Conservation (phyloP, 37 sponge, comb jelly and placozoan species). For the Halichondria panicea region DNA sequence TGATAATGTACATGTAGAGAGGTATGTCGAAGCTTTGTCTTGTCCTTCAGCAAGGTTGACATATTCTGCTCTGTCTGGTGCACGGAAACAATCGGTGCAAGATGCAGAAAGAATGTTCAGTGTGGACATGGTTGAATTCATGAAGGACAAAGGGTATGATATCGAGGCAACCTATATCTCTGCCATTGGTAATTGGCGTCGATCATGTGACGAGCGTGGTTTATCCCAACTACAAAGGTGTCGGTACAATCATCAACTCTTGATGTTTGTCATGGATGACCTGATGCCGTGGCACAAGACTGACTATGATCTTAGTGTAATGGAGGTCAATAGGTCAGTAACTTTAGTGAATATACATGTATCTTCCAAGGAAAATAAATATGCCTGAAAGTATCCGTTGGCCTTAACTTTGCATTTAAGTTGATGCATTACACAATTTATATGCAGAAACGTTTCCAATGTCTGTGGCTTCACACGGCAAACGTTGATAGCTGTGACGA, state of each 20-base stretch:
- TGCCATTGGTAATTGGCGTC: slow-evolving; percentile 22
- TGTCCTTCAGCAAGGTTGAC: slow-evolving; percentile 19
- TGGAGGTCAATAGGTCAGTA: slow-evolving; percentile 29
- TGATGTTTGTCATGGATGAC: slow-evolving; percentile 19
- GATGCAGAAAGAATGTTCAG: slow-evolving; percentile 36
- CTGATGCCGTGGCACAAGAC: slow-evolving; percentile 42
- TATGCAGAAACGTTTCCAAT: slow-evolving; percentile 5
- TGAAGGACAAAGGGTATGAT: slow-evolving; percentile 19
- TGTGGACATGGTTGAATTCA: slow-evolving; percentile 17
- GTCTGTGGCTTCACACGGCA: slow-evolving; percentile 31
- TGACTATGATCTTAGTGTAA: slow-evolving; percentile 5
- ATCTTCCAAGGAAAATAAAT: neutral
- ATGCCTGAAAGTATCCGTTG: neutral
- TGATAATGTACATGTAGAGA: slow-evolving; percentile 7
- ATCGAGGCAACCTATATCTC: slow-evolving; percentile 25
- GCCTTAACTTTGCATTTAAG: no score
- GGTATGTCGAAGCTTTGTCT: slow-evolving; percentile 31
- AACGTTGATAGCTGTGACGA: slow-evolving; percentile 19
- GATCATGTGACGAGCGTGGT: slow-evolving; percentile 38
- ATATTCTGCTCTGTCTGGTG: slow-evolving; percentile 34
- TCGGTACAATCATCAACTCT: slow-evolving; percentile 23
- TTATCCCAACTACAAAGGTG: slow-evolving; percentile 17
- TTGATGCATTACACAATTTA: neutral
- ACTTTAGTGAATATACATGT: neutral
- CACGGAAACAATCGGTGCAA: slow-evolving; percentile 30